Base-by-base conservation (phyloP, 53 echinoderm and acorn worm species). In the Astropecten irregularis region DNA sequence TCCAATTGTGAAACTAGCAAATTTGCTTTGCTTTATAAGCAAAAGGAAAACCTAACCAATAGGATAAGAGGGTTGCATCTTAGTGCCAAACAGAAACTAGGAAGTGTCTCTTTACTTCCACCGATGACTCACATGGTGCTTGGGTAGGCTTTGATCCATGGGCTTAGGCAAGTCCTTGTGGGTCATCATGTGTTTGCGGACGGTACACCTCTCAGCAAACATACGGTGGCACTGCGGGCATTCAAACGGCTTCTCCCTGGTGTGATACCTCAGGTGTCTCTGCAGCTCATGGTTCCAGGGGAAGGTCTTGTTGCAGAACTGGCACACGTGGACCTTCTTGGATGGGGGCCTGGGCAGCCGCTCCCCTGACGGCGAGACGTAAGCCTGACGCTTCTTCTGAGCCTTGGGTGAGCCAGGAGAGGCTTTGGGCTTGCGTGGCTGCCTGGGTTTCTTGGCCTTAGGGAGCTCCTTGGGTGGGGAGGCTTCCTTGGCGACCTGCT, bases 131-230 rank as follows among this genome's bases (percentile, higher is more conserved):
- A 93, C 97, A 71, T 92, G 79, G 32, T 79, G 89, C 38, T 86
- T 94, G 23, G 94, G 97, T 42, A 97, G 40, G 29, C 85, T 96
- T 31, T 84, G 79, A 44, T 84, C 84, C 66, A 87, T 85, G 3
- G 87, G 85, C 19, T 77, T 81, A 0, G 96, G 93, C 92, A 94
- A 90, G 23, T 94, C 94, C 68, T 94, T 97, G 84, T 97, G 97
- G 7, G 97, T 97, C 88, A 94, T 94, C 97, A 97, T 94, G 73
- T 97, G 97, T 34, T 97, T 97, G 74, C 94, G 92, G 20, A 97
- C 97, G 49, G 94, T 97, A 27, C 94, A 97, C 84, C 94, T 97
- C 90, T 97, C 94, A 8, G 97, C 97, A 76, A 97, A 97, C 9
- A 88, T 92, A 48, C 97, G 82, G 16, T 94, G 92, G 54, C 94